These are phyloP conservation scores for Eristalis arbustorum DNA, from an alignment of 2,888 invertebrate species.

Conservation along the genomic window DNA sequence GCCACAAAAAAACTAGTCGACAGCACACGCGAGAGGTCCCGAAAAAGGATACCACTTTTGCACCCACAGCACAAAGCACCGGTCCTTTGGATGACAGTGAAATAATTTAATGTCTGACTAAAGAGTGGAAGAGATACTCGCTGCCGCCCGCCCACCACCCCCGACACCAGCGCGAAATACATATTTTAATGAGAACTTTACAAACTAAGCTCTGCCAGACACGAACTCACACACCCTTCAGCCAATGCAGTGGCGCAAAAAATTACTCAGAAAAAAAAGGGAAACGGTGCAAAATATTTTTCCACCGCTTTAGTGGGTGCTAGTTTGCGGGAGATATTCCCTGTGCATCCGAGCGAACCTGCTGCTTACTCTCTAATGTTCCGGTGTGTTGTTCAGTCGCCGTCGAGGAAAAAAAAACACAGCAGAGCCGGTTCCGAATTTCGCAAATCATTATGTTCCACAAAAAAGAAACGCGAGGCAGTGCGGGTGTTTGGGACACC, in stretches of 20 bases:
- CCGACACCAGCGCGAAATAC: slow-evolving; percentile 31
- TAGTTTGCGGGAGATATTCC: slow-evolving; percentile 39
- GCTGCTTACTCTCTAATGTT: slow-evolving; percentile 51
- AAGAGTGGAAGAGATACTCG: slow-evolving; percentile 43
- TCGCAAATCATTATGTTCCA: slow-evolving; percentile 39
- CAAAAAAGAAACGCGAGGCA: too few species aligned
- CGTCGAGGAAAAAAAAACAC: slow-evolving; percentile 12
- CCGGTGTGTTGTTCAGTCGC: slow-evolving; percentile 44
- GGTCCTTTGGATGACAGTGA: slow-evolving; percentile 54
- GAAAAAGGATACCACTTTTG: slow-evolving; percentile 47
- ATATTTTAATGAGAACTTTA: slow-evolving; percentile 64
- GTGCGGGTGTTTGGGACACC: not conserved
- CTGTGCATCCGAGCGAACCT: slow-evolving; percentile 16
- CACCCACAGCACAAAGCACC: slow-evolving; percentile 47
- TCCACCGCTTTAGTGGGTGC: slow-evolving; percentile 55
- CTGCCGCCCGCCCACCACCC: not conserved
- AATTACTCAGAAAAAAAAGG: not conserved
- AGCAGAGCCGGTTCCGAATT: not conserved
- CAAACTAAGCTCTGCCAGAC: slow-evolving; percentile 47
- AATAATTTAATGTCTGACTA: slow-evolving; percentile 65
- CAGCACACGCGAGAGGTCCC: not conserved
- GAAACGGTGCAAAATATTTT: slow-evolving; percentile 56
- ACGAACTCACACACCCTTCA: not conserved
- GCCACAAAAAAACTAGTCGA: not conserved
- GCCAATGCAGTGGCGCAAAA: not conserved